Conservation (phyloP, 2,797 vertebrate species). For the Odontamblyopus lacepedii region DNA sequence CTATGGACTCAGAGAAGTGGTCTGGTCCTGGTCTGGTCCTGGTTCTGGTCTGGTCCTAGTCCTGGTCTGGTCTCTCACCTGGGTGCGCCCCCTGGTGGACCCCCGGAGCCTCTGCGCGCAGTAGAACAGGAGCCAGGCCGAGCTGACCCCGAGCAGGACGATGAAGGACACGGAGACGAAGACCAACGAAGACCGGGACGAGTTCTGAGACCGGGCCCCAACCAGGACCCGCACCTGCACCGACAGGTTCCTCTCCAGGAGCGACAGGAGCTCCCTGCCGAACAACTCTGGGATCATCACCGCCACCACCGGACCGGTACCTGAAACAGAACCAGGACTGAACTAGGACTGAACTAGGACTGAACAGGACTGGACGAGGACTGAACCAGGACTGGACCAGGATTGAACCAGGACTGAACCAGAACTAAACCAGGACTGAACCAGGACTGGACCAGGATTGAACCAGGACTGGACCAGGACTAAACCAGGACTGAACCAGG, state of each 20-base stretch:
- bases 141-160: slow-evolving; percentile 96
- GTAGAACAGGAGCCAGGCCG: slow-evolving; percentile 98
- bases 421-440: too few relatives aligned
- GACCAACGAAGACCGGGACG: slow-evolving; percentile 91
- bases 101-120: slow-evolving; percentile 98
- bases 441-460: too few relatives aligned
- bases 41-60: neutral
- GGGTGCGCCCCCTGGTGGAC: slow-evolving; percentile 90
- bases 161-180: slow-evolving; percentile 98
- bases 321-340: slow-evolving; percentile 59
- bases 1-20: too few relatives aligned
- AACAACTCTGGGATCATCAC: slow-evolving; percentile 95
- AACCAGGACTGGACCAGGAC: too few relatives aligned
- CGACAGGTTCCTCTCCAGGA: slow-evolving; percentile 92
- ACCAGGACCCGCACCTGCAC: slow-evolving; percentile 89
- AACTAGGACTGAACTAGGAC: neutral
- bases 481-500: too few relatives aligned
- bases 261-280: slow-evolving; percentile 90
- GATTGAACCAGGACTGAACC: too few relatives aligned
- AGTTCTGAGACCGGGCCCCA: slow-evolving; percentile 87
- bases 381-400: too few relatives aligned
- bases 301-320: slow-evolving; percentile 93
- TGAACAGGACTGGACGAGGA: too few relatives aligned
- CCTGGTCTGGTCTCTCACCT: slow-evolving; percentile 74
- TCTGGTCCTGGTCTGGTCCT: neutral